A percentile compares a stretch with the other conserved stretches of the same genome.
Conservation (phyloP, 2,113 vertebrate species). For the Phaethon lepturus region DNA sequence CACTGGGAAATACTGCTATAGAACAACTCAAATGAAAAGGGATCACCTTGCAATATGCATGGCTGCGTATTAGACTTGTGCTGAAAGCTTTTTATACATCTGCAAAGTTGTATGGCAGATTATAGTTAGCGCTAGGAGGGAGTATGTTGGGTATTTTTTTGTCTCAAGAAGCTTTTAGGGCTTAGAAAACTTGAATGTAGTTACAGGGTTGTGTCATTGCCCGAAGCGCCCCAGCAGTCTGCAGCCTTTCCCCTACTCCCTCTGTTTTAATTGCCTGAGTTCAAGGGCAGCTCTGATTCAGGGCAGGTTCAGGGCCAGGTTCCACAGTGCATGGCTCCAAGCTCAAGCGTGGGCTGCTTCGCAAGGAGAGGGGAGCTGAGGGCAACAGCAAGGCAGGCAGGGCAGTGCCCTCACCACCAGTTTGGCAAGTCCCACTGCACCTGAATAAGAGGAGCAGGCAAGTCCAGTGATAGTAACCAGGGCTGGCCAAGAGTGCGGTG, state of each 20-base stretch:
- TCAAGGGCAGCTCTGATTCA: not conserved
- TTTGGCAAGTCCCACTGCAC: not conserved
- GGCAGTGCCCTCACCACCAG: not conserved
- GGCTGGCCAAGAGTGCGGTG: not conserved
- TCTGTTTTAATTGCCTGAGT: not conserved
- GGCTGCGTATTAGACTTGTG: not conserved
- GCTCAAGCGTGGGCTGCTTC: rapidly evolving
- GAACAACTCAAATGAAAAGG: not conserved
- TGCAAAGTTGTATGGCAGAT: not conserved
- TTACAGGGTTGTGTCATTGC: not conserved
- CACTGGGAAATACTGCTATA: not conserved
- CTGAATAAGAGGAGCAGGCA: not conserved
- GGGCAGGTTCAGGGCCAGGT: not conserved
- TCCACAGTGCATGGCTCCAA: not conserved
- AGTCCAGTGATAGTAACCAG: not conserved
- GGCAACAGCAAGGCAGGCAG: not conserved
- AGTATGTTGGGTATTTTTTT: not conserved
- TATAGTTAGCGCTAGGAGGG: not conserved
- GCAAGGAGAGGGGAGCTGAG: not conserved
- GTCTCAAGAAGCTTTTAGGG: not conserved
- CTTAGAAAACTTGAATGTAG: not conserved
- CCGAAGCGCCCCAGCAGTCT: not conserved
- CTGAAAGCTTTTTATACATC: not conserved
- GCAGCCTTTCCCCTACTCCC: not conserved
- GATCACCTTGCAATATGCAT: not conserved